Percentiles rank a stretch among this genome's conserved stretches.
phyloP scores from a whole-genome alignment of 2,888 invertebrate species.

The Heterodera filipjevi region DNA sequence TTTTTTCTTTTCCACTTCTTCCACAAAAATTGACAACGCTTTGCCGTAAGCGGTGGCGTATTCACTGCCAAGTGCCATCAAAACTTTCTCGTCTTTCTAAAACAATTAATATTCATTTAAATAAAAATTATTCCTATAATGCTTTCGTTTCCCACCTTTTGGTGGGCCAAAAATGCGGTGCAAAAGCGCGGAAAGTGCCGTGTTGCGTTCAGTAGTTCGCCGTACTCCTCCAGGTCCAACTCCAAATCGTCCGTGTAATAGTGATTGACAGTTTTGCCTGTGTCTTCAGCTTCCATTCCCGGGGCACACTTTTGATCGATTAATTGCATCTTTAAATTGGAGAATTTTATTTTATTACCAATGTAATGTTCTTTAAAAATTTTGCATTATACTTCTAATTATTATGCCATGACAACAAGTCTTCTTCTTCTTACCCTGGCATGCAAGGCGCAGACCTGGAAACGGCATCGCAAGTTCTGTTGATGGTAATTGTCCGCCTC shows the following conservation, averaged over 20 bases:
- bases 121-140: neutral
- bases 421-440: slow-evolving; percentile 26
- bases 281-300: slow-evolving; percentile 13
- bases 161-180: slow-evolving; percentile 25
- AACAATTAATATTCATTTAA: neutral
- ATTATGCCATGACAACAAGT: no score
- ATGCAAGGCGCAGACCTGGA: slow-evolving; percentile 36
- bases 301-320: slow-evolving; percentile 28
- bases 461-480: slow-evolving; percentile 40
- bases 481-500: slow-evolving; percentile 33
- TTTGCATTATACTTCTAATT: no score
- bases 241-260: slow-evolving; percentile 36
- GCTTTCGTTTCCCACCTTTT: slow-evolving; percentile 23
- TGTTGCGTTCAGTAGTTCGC: slow-evolving; percentile 22
- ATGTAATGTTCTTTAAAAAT: no score
- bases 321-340: slow-evolving; percentile 29
- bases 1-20: slow-evolving; percentile 10
- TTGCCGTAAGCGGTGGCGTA: neutral
- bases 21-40: slow-evolving; percentile 3
- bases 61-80: neutral
- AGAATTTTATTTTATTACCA: no score
- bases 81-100: neutral
- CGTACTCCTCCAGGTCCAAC: slow-evolving; percentile 31
- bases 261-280: slow-evolving; percentile 25
- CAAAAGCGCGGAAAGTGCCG: slow-evolving; percentile 33